These are phyloP conservation scores for Nasua narica DNA, from an alignment of 2,797 vertebrate genomes.

Conservation along the genomic window DNA sequence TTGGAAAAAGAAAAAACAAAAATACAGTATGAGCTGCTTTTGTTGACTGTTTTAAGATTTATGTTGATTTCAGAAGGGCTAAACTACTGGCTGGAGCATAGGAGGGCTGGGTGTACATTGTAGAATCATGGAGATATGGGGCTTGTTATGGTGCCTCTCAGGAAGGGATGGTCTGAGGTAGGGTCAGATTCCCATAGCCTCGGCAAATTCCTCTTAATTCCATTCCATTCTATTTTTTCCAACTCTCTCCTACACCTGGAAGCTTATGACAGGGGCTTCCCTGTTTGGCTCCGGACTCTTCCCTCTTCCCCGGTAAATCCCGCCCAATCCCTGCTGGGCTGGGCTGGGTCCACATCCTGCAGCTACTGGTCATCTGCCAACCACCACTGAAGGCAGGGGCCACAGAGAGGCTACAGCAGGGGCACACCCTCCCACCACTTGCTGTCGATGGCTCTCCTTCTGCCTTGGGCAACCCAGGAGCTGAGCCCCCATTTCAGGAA, in stretches of 20 bases:
- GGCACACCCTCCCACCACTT: not conserved
- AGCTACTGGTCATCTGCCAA: not conserved
- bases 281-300: not conserved
- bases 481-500: not conserved
- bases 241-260: not conserved
- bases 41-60: not conserved
- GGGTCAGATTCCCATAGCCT: not conserved
- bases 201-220: not conserved
- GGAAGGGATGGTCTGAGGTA: not conserved
- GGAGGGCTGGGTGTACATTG: not conserved
- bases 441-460: not conserved
- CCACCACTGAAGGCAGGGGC: not conserved
- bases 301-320: not conserved
- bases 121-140: not conserved
- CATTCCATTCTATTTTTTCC: not conserved
- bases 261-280: not conserved
- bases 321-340: not conserved
- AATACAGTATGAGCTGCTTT: not conserved
- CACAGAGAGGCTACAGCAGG: not conserved
- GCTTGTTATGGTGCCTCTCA: not conserved
- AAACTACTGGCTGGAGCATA: not conserved
- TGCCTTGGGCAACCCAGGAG: not conserved
- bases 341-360: not conserved
- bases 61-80: conserved; percentile 25
- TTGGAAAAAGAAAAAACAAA: not conserved